Percentiles rank a stretch among this genome's conserved stretches.
phyloP scores from a whole-genome alignment of 2,113 vertebrate species.

The Dendropsophus ebraccatus region DNA sequence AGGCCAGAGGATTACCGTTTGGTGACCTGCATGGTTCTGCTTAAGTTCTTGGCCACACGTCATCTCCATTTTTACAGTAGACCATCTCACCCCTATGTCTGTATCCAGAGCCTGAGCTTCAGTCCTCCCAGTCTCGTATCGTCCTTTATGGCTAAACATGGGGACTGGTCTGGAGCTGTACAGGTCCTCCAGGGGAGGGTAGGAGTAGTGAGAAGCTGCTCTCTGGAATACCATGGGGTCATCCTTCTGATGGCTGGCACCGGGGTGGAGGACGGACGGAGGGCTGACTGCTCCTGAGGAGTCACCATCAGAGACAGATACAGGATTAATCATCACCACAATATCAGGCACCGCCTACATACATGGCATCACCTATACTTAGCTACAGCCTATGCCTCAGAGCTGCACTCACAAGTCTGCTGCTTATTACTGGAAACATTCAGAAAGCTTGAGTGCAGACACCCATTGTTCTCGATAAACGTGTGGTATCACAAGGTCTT shows the following conservation, averaged over 20 bases:
- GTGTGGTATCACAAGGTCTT: too few relatives aligned
- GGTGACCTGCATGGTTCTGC: neutral
- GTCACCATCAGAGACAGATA: neutral
- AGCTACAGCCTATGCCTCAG: too few relatives aligned
- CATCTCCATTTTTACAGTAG: too few relatives aligned
- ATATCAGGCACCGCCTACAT: too few relatives aligned
- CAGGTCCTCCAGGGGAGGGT: neutral
- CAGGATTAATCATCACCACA: too few relatives aligned
- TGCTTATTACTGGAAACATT: too few relatives aligned
- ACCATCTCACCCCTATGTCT: constrained; percentile 40
- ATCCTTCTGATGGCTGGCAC: constrained; percentile 4
- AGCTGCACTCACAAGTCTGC: too few relatives aligned
- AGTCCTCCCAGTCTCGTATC: constrained; percentile 21
- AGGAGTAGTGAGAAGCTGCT: constrained; percentile 9
- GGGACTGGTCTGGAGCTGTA: neutral
- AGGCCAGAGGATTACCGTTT: neutral
- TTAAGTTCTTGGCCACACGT: neutral
- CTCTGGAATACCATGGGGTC: constrained; percentile 8
- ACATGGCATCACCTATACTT: too few relatives aligned
- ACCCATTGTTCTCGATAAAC: too few relatives aligned
- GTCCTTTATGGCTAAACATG: neutral
- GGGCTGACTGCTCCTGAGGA: neutral
- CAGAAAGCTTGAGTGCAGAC: too few relatives aligned
- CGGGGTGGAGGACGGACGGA: neutral
- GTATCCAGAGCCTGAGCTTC: neutral